Evolutionary conservation across 2,113 vertebrate species (phyloP), one percentile per base, ranked within the genome.

Genomic region (Alosa alosa): DNA sequence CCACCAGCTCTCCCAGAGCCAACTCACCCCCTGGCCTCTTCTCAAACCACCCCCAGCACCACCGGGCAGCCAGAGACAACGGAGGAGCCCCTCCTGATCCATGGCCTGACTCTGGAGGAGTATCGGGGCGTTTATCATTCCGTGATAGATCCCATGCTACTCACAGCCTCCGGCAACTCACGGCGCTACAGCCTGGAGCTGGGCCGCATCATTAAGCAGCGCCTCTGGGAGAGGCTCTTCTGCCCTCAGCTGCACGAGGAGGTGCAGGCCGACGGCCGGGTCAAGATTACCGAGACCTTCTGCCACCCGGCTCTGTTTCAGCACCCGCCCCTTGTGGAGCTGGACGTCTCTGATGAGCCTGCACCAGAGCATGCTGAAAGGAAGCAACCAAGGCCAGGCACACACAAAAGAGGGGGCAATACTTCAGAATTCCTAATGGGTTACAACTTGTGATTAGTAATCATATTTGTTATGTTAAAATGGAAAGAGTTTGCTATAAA

Each of bases 171-270:
- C 0, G 91, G 94, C 64, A 91, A 90, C 57, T 90, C 84, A 3
- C 45, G 68, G 86, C 85, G 87, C 81, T 94, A 94, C 89, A 94
- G 90, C 57, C 44, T 93, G 91, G 85, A 94, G 89, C 89, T 94
- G 86, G 95, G 94, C 11, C 90, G 92, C 15, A 84, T 84, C 82
- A 92, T 94, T 84, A 95, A 95, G 83, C 93, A 93, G 39, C 91
- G 86, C 85, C 93, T 95, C 81, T 93, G 94, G 88, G 78, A 88
- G 83, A 93, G 92, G 86, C 87, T 95, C 78, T 88, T 90, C 78
- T 91, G 93, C 55, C 93, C 93, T 0, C 89, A 55, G 0, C 82
- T 94, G 87, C 87, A 92, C 1, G 68, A 82, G 72, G 31, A 78
- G 15, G 72, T 78, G 72, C 31, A 39, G 72, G 25, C 72, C 4